Conservation (phyloP, 2,113 vertebrate genomes). For the Grammomys surdaster region DNA sequence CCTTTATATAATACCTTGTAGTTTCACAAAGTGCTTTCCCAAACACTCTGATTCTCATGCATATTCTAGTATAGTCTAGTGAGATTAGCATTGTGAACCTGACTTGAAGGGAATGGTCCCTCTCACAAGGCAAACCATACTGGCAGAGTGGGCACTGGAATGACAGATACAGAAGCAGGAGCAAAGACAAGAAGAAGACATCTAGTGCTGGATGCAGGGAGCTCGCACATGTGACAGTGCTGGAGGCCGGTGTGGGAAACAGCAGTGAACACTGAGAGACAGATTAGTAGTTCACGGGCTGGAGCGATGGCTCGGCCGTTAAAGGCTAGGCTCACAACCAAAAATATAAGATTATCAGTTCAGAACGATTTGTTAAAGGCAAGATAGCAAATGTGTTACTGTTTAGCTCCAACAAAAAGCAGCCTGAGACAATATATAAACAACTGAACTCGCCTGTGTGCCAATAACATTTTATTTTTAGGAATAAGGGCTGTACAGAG, state of each 20-base stretch:
- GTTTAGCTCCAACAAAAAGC: background rate
- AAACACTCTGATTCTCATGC: background rate
- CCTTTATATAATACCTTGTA: background rate
- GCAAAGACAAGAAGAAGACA: background rate
- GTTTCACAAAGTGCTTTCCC: slow-evolving; percentile 52
- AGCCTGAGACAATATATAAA: background rate
- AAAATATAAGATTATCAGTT: background rate
- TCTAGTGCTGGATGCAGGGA: background rate
- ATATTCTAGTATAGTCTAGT: background rate
- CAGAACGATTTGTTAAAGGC: background rate
- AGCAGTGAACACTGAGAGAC: background rate
- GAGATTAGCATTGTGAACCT: background rate
- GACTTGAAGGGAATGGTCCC: background rate
- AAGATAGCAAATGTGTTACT: background rate
- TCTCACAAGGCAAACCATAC: background rate
- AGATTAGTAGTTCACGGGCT: too few species aligned
- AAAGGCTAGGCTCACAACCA: too few species aligned
- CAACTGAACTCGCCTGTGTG: background rate
- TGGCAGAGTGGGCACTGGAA: background rate
- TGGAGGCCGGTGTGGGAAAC: background rate
- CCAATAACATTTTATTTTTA: slow-evolving; percentile 46
- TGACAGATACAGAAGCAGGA: background rate
- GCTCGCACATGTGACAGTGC: background rate
- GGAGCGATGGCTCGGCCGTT: too few species aligned
- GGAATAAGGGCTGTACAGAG: slow-evolving; percentile 16